Base-by-base conservation (phyloP, 2,888 invertebrate genomes). In the Chymomyza amoena region DNA sequence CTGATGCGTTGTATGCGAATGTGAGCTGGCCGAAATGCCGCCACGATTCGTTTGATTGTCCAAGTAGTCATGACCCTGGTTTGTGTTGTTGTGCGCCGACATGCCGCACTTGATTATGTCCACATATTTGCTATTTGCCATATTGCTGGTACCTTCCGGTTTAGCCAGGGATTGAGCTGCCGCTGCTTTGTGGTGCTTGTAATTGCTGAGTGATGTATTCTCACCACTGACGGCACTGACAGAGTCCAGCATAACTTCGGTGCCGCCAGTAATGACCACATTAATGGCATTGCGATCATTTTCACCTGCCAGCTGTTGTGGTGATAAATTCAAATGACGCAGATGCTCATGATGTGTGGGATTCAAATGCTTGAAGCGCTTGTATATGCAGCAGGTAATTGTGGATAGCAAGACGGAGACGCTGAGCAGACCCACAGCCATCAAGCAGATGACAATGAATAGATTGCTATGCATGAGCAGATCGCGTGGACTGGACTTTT, bases 361-460 rank as follows among this genome's bases (percentile, higher is more conserved):
- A 32, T 84, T 84, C 61, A 87, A 84, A 57, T 78, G 77, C 73
- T 89, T 88, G 69, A 89, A 90, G 36, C 87, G 84, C 72, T 87
- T 90, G 68, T 90, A 90, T 65, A 89, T 87, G 70, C 88, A 90
- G 74, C 89, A 90, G 36, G 90, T 90, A 52, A 89, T 75, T 88
- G 90, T 84, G 50, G 90, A 90, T 52, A 90, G 76, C 50, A 90
- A 83, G 16, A 90, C 87, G 3, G 90, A 90, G 20, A 88, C 89
- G 68, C 89, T 88, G 28, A 90, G 69, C n/a, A 90, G 77, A 4
- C 89, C 90, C 64, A 90, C 69, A 1, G 89, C 89, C 88, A 90
- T 90, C 64, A 90, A 71, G 63, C 88, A 85, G 69, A 90, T 89
- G 69, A 89, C 87, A 25, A 90, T 84, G 61, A 90, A 83, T 36